Evolutionary conservation across 1,140 invertebrate genomes (phyloP).

Genomic region (Arion vulgaris): DNA sequence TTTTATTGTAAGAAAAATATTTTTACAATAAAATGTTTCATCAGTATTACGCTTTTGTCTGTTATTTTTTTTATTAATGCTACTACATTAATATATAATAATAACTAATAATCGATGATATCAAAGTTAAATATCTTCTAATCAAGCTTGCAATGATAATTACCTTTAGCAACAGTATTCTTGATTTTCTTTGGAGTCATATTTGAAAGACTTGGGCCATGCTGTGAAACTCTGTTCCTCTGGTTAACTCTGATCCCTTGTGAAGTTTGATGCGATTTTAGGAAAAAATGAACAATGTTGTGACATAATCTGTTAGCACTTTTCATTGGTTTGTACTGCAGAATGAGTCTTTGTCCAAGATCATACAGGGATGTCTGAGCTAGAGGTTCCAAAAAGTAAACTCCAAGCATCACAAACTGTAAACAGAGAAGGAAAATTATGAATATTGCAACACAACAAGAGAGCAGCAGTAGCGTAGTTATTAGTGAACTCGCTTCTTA

Average conservation of each 20-base stretch:
- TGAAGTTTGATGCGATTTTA: not conserved
- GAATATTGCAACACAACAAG: not conserved
- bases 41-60: too few species aligned
- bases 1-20: too few species aligned
- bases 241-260: not conserved
- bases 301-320: not conserved
- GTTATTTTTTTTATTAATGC: too few species aligned
- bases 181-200: not conserved
- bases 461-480: not conserved
- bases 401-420: not conserved
- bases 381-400: not conserved
- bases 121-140: not conserved
- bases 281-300: not conserved
- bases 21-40: too few species aligned
- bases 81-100: not conserved
- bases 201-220: not conserved
- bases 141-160: not conserved
- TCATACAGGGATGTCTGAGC: not conserved
- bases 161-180: not conserved
- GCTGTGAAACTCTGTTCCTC: not conserved
- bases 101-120: too few species aligned
- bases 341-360: not conserved
- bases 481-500: too few species aligned
- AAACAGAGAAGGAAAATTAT: not conserved
- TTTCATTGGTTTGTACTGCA: not conserved